Evolutionary conservation across 2,888 invertebrate genomes (phyloP).

Genomic region (Apotomis betuletana): DNA sequence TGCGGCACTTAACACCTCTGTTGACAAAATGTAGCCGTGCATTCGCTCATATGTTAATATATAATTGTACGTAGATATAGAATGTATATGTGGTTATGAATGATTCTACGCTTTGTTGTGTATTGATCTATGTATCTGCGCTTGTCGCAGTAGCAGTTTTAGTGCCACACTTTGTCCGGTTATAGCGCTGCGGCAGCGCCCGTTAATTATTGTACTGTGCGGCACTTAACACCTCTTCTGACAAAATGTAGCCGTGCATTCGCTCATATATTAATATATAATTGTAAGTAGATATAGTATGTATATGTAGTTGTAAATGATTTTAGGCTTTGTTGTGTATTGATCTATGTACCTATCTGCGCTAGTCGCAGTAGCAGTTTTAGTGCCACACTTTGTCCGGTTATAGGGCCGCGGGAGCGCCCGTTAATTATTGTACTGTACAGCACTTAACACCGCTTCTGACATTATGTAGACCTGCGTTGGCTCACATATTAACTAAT

Average conservation of each 20-base stretch:
- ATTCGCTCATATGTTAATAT: not conserved
- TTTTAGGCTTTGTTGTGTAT: too few species aligned
- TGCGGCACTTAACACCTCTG: slow-evolving; percentile 6
- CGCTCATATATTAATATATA: not conserved
- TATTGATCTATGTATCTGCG: not conserved
- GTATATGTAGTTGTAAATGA: not conserved
- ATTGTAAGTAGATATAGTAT: not conserved
- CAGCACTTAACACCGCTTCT: slow-evolving; percentile 9
- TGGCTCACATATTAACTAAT: slow-evolving; percentile 13
- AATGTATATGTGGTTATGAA: not conserved
- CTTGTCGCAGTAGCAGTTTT: too few species aligned
- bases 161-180: too few species aligned
- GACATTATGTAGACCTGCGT: slow-evolving; percentile 8
- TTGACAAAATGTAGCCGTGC: slow-evolving; percentile 6
- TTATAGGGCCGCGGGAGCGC: slow-evolving; percentile 6
- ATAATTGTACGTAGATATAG: not conserved
- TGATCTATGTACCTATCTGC: not conserved
- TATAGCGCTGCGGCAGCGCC: not conserved
- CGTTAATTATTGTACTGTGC: slow-evolving; percentile 15
- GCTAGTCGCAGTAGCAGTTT: slow-evolving; percentile 14
- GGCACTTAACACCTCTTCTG: slow-evolving; percentile 8
- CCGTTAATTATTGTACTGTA: slow-evolving; percentile 23
- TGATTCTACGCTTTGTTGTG: too few species aligned
- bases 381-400: slow-evolving; percentile 23
- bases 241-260: slow-evolving; percentile 11